Percentiles rank a stretch among this genome's conserved stretches.
These are phyloP conservation scores for Darevskia mixta DNA, from an alignment of 2,797 vertebrate species.

Conservation along the genomic window DNA sequence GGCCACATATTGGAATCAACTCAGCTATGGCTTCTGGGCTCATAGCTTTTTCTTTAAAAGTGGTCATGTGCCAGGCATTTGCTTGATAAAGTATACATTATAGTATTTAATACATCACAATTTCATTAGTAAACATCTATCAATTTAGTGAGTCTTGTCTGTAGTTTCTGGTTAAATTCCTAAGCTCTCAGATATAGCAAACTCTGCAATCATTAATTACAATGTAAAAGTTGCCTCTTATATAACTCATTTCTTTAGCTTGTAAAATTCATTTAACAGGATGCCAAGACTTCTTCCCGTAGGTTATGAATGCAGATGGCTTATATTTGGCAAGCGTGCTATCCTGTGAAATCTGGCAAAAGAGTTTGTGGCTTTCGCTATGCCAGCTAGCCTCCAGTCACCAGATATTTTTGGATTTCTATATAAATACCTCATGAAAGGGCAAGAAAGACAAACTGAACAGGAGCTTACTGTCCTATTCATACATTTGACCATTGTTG, in stretches of 20 bases:
- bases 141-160: not conserved
- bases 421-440: constrained; percentile 38
- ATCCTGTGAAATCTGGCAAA: constrained; percentile 55
- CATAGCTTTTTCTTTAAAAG: no score
- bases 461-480: not conserved
- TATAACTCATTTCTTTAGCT: not conserved
- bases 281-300: constrained; percentile 27
- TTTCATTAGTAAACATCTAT: not conserved
- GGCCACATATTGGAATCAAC: no score
- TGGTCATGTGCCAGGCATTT: no score
- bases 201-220: not conserved
- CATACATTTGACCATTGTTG: no score
- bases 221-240: not conserved
- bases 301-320: constrained; percentile 56
- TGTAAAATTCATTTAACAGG: constrained; percentile 21
- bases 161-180: not conserved
- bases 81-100: no score
- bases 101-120: not conserved
- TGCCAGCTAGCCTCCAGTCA: constrained; percentile 48
- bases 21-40: no score
- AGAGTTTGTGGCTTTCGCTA: constrained; percentile 26
- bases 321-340: constrained; percentile 55
- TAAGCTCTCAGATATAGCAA: not conserved
- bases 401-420: constrained; percentile 53
- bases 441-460: not conserved